These are phyloP conservation scores for Rhodeus uyekii DNA, from an alignment of 2,797 vertebrate genomes.

Conservation along the genomic window DNA sequence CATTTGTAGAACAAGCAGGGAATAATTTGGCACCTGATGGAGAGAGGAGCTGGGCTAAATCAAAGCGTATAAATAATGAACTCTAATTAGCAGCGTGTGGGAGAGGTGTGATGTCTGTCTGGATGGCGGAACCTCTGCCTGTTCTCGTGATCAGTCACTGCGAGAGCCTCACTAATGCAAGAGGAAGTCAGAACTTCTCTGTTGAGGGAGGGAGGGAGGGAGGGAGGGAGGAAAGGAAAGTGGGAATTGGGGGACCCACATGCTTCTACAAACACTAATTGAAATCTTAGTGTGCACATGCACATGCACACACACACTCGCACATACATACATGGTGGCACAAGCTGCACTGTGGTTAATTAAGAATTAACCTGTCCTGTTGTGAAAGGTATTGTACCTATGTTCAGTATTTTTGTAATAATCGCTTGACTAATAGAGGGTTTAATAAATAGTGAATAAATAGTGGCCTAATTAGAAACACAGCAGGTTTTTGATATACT, in stretches of 20 bases:
- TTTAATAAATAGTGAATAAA: conserved; percentile 61
- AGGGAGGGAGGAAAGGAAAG: conserved; percentile 41
- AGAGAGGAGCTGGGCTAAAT: conserved; percentile 72
- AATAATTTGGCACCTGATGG: conserved; percentile 74
- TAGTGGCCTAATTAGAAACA: conserved; percentile 79
- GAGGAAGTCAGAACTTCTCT: conserved; percentile 70
- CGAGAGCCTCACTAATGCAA: conserved; percentile 67
- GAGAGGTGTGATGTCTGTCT: conserved; percentile 77
- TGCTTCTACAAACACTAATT: conserved; percentile 57
- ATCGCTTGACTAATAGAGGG: conserved; percentile 43
- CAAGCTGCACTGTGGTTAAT: conserved; percentile 65
- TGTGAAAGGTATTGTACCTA: conserved; percentile 69
- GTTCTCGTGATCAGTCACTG: conserved; percentile 68
- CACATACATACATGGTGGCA: conserved; percentile 9
- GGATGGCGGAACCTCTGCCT: conserved; percentile 73
- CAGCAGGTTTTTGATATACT: conserved; percentile 68
- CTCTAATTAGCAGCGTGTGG: conserved; percentile 79
- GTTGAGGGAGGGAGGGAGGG: conserved; percentile 47
- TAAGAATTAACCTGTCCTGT: conserved; percentile 68
- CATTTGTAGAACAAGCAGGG: conserved; percentile 74
- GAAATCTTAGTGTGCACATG: conserved; percentile 56
- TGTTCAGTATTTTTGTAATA: conserved; percentile 43
- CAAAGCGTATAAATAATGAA: conserved; percentile 85
- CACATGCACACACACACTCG: conserved; percentile 28
- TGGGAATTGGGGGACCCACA: conserved; percentile 62